Percentiles rank a stretch among this genome's conserved stretches.
These are phyloP conservation scores for Crematogaster levior DNA, from an alignment of 2,888 invertebrate species.

Conservation along the genomic window DNA sequence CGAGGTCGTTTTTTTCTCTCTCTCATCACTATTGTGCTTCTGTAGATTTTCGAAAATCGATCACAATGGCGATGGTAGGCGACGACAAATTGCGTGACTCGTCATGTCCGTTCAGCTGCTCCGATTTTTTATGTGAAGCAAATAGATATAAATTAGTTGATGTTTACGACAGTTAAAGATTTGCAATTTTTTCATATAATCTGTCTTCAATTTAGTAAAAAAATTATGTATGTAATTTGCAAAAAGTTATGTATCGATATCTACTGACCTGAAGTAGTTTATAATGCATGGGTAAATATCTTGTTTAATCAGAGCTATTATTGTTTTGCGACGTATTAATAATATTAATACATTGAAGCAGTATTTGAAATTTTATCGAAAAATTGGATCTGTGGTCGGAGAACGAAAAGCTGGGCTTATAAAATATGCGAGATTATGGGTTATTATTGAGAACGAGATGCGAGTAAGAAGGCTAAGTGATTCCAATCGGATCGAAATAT, in stretches of 20 bases:
- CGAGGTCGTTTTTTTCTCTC: slow-evolving; percentile 38
- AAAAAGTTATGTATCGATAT: background rate
- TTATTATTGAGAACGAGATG: slow-evolving; percentile 14
- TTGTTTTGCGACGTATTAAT: slow-evolving; percentile 3
- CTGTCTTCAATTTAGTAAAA: slow-evolving; percentile 10
- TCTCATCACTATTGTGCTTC: slow-evolving; percentile 41
- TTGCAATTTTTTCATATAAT: background rate
- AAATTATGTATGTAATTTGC: background rate
- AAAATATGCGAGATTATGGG: slow-evolving; percentile 15
- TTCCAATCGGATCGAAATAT: slow-evolving; percentile 61
- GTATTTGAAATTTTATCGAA: slow-evolving; percentile 34
- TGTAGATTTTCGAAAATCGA: slow-evolving; percentile 63
- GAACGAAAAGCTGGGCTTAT: slow-evolving; percentile 8
- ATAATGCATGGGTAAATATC: background rate
- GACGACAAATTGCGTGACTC: slow-evolving; percentile 71
- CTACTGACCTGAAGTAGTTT: background rate
- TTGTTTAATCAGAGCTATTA: background rate
- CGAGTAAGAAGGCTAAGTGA: slow-evolving; percentile 31
- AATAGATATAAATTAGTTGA: slow-evolving; percentile 30
- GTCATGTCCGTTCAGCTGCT: slow-evolving; percentile 79
- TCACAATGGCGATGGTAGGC: slow-evolving; percentile 55
- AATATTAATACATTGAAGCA: background rate
- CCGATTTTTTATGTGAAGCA: slow-evolving; percentile 27
- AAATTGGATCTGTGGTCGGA: slow-evolving; percentile 17
- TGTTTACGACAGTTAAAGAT: background rate